These are phyloP conservation scores for Melanocharis versteri DNA, from an alignment of 2,113 vertebrate species.

Conservation along the genomic window DNA sequence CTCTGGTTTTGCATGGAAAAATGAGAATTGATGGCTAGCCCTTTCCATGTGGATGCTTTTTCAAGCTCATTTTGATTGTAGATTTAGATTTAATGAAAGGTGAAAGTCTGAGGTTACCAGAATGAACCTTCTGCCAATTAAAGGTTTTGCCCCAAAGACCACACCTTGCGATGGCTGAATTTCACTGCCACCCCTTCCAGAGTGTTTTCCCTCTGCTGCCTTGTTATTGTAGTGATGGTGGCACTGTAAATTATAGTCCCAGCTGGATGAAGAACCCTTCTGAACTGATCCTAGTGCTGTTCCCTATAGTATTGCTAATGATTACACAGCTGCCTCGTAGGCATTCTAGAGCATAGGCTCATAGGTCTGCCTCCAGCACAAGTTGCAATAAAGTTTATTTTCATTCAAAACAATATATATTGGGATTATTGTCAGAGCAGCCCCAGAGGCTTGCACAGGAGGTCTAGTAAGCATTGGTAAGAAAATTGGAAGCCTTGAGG, in stretches of 20 bases:
- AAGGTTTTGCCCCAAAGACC: conserved; percentile 36
- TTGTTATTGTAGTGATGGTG: conserved; percentile 65
- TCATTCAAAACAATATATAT: conserved; percentile 73
- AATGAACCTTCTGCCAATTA: conserved; percentile 15
- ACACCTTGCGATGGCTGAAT: conserved; percentile 45
- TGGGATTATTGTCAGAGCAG: conserved; percentile 66
- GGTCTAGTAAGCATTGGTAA: conserved; percentile 64
- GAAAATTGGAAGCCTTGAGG: conserved; percentile 69
- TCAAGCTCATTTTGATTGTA: neutral
- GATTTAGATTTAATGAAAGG: conserved; percentile 19
- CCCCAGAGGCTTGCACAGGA: conserved; percentile 60
- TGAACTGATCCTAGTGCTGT: conserved; percentile 47
- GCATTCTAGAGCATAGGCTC: conserved; percentile 49
- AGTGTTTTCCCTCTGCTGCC: conserved; percentile 52
- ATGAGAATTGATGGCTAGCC: neutral
- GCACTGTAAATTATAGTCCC: conserved; percentile 70
- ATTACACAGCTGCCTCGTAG: conserved; percentile 74
- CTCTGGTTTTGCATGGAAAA: neutral
- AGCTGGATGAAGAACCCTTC: conserved; percentile 53
- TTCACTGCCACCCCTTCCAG: conserved; percentile 52
- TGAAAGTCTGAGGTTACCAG: conserved; percentile 40
- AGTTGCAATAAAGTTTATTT: conserved; percentile 73
- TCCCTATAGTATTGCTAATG: conserved; percentile 64
- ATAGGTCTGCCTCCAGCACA: conserved; percentile 48
- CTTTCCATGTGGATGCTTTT: neutral